Evolutionary conservation across 1,140 invertebrate species (phyloP).

Genomic region (Magallana ariakensis): DNA sequence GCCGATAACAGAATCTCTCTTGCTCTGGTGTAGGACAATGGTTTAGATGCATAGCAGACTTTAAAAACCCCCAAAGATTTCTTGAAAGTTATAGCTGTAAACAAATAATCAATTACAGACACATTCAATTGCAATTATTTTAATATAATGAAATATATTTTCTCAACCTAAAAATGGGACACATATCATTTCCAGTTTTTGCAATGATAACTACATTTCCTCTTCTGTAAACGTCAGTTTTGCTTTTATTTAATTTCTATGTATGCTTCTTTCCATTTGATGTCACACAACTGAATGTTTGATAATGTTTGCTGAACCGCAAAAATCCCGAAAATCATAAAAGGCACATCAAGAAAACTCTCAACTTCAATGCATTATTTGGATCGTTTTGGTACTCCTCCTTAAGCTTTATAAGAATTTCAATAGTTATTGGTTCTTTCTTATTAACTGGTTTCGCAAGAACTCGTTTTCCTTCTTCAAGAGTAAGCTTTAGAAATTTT

Average conservation of each 20-base stretch:
- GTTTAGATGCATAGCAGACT: conserved; percentile 8
- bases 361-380: too few relatives aligned
- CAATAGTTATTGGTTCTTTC: too few relatives aligned
- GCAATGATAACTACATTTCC: conserved; percentile 33
- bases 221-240: conserved; percentile 44
- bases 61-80: conserved; percentile 6
- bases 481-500: too few relatives aligned
- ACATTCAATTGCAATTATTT: not conserved
- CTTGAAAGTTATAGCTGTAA: conserved; percentile 39
- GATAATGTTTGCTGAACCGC: conserved; percentile 12
- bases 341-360: not conserved
- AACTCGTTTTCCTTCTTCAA: not conserved
- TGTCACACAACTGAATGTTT: not conserved
- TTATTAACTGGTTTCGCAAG: too few relatives aligned
- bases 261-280: too few relatives aligned
- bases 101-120: conserved; percentile 33
- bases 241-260: conserved; percentile 28
- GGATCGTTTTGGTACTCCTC: too few relatives aligned
- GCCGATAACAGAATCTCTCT: conserved; percentile 29
- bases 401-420: too few relatives aligned
- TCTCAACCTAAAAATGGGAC: conserved; percentile 40
- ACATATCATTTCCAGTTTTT: conserved; percentile 41
- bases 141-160: conserved; percentile 28
- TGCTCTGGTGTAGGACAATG: conserved; percentile 40
- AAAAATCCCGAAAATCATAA: conserved; percentile 23